phyloP scores from a whole-genome alignment of 2,113 vertebrate genomes.

The Platysteira castanea region DNA sequence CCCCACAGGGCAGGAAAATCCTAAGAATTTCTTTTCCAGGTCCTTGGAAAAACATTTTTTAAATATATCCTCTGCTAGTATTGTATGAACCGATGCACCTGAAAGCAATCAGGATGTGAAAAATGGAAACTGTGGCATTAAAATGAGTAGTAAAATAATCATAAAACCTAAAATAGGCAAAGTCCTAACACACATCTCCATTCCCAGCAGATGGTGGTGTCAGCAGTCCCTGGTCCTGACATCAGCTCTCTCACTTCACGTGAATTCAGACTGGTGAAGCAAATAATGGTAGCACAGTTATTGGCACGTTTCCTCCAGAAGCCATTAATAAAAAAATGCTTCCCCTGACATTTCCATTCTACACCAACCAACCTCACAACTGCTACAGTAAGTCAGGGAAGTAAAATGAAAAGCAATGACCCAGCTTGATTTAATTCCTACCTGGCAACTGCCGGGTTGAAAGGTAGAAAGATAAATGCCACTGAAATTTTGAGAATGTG shows the following conservation, averaged over 20 bases:
- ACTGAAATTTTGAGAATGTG: background rate
- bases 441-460: background rate
- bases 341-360: background rate
- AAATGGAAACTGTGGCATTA: background rate
- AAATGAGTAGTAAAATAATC: background rate
- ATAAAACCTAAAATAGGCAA: background rate
- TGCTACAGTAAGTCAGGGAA: background rate
- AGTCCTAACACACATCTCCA: background rate
- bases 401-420: background rate
- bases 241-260: background rate
- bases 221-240: background rate
- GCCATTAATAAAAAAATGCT: background rate
- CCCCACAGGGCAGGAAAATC: background rate
- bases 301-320: background rate
- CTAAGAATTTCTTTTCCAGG: background rate
- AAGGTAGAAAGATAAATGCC: background rate
- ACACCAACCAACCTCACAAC: background rate
- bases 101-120: background rate
- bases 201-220: constrained; percentile 30
- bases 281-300: background rate
- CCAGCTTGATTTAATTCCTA: background rate
- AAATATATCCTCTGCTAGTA: background rate
- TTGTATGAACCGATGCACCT: background rate
- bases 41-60: background rate
- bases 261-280: background rate